A percentile compares a stretch with the other conserved stretches of the same genome.
Evolutionary conservation across 2,888 invertebrate species (phyloP).

Genomic region (Lepidocyrtinus sp.): DNA sequence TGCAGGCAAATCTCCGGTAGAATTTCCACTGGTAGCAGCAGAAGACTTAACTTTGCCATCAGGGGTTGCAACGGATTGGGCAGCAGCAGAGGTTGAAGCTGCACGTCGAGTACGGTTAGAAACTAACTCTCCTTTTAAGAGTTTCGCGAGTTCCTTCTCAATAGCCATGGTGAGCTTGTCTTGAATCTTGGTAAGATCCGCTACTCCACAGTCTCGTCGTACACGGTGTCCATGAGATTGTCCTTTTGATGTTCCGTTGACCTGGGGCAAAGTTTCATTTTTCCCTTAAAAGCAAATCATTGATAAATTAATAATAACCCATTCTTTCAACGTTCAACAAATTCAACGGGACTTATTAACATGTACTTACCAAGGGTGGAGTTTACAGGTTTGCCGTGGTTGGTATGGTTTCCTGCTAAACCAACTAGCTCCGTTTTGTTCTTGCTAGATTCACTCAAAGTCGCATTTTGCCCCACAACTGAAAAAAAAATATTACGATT

Average conservation of each 20-base stretch:
- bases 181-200: conserved; percentile 35
- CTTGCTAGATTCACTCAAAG: background rate
- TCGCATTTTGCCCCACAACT: background rate
- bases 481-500: background rate
- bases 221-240: background rate
- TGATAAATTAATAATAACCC: no score
- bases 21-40: conserved; percentile 26
- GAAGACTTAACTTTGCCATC: conserved; percentile 29
- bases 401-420: no score
- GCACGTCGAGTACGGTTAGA: conserved; percentile 2
- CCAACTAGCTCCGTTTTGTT: background rate
- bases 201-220: conserved; percentile 16
- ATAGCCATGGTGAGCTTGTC: conserved; percentile 17
- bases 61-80: conserved; percentile 26
- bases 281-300: no score
- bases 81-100: conserved; percentile 22
- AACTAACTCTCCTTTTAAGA: conserved; percentile 10
- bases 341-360: no score
- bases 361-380: no score
- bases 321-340: no score
- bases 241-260: no score
- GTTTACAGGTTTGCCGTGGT: no score
- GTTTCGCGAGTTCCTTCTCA: conserved; percentile 29
- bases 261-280: no score
- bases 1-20: background rate